Evolutionary conservation across 2,888 invertebrate species (phyloP).

Genomic region (Dicranocentrus wangi): DNA sequence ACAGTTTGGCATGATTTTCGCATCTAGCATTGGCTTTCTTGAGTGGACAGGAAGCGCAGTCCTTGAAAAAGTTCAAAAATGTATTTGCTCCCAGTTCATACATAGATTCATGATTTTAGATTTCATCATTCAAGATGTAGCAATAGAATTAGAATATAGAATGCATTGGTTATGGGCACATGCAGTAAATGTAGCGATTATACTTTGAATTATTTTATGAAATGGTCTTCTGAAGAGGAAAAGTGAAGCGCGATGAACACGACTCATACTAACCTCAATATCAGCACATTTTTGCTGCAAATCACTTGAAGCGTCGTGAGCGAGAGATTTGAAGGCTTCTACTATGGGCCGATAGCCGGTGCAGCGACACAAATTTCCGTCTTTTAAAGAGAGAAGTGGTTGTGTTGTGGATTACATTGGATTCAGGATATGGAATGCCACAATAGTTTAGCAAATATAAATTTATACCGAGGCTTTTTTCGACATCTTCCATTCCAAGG

Average conservation of each 20-base stretch:
- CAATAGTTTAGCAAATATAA: too few species aligned
- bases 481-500: constrained; percentile 53
- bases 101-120: neutral
- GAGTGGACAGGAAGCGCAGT: constrained; percentile 59
- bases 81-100: neutral
- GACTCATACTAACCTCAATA: constrained; percentile 75
- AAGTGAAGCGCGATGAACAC: too few species aligned
- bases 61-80: constrained; percentile 38
- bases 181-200: neutral
- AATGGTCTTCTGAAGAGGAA: too few species aligned
- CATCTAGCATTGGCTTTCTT: constrained; percentile 13
- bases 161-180: too few species aligned
- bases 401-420: too few species aligned
- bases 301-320: constrained; percentile 78
- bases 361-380: constrained; percentile 35
- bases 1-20: constrained; percentile 8
- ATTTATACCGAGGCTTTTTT: constrained; percentile 56
- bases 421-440: too few species aligned
- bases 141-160: too few species aligned
- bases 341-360: constrained; percentile 84
- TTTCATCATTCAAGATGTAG: too few species aligned
- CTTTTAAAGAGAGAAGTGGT: too few species aligned
- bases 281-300: constrained; percentile 76
- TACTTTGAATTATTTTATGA: too few species aligned
- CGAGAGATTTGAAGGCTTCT: constrained; percentile 86